Percentiles rank a stretch among this genome's conserved stretches.
phyloP scores from a whole-genome alignment of 2,888 invertebrate genomes.

The Oxytorus armatus region DNA sequence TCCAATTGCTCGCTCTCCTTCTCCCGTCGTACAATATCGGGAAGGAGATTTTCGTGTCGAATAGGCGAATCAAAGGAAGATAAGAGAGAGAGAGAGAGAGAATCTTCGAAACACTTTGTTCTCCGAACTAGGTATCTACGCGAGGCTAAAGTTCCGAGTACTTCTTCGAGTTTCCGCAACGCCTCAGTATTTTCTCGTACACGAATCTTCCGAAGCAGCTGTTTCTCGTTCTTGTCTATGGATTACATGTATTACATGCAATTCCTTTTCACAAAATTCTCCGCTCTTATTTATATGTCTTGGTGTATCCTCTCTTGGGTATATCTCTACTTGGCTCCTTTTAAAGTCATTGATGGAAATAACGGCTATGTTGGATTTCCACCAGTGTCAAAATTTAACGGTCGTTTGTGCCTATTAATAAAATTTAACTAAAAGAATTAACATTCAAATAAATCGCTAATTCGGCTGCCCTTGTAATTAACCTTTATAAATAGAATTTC shows the following conservation, averaged over 20 bases:
- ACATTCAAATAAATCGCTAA: not conserved
- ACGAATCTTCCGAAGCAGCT: conserved; percentile 6
- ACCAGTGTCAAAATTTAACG: too few relatives aligned
- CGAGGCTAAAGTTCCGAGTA: conserved; percentile 37
- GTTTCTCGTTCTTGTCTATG: not conserved
- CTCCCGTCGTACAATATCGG: conserved; percentile 17
- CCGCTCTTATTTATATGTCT: not conserved
- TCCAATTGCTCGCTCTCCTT: conserved; percentile 20
- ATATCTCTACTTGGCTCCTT: not conserved
- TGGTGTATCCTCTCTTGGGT: not conserved
- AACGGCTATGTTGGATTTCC: too few relatives aligned
- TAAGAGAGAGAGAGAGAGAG: conserved; percentile 13
- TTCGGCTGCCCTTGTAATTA: not conserved
- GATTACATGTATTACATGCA: not conserved
- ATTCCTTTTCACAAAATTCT: not conserved
- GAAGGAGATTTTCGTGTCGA: conserved; percentile 4
- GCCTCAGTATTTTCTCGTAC: conserved; percentile 24
- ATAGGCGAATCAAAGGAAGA: not conserved
- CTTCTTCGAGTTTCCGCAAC: conserved; percentile 23
- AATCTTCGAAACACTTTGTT: conserved; percentile 30
- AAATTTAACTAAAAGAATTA: too few relatives aligned
- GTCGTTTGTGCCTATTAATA: not conserved
- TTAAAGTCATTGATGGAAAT: too few relatives aligned
- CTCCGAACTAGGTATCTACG: conserved; percentile 11
- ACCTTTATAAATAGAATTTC: conserved; percentile 3